Evolutionary conservation across 1,140 invertebrate genomes (phyloP).

Genomic region (Oreohelix idahoensis): DNA sequence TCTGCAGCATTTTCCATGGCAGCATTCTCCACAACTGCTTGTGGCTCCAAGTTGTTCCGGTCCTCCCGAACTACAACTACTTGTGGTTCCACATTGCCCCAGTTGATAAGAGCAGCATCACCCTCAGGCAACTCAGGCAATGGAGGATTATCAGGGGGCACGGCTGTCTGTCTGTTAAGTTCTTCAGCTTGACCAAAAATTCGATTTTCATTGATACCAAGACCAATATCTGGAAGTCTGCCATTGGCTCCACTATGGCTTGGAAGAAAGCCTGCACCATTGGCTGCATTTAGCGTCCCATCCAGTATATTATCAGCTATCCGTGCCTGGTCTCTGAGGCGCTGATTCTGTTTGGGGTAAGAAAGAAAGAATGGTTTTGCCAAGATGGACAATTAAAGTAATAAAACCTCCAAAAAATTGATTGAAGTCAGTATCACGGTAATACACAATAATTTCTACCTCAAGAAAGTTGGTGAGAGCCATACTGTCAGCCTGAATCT

Average conservation of each 20-base stretch:
- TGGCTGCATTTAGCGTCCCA: conserved; percentile 35
- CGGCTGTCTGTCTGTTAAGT: not conserved
- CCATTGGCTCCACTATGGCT: conserved; percentile 25
- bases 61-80: conserved; percentile 5
- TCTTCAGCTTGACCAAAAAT: conserved; percentile 32
- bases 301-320: conserved; percentile 48
- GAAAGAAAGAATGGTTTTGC: too few relatives aligned
- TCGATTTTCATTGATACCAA: conserved; percentile 45
- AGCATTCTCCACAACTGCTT: conserved; percentile 6
- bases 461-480: too few relatives aligned
- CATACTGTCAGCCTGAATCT: too few relatives aligned
- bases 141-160: not conserved
- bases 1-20: not conserved
- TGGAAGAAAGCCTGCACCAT: not conserved
- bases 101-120: not conserved
- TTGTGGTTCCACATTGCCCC: not conserved
- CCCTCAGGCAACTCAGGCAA: conserved; percentile 6
- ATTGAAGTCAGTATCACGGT: too few relatives aligned
- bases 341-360: conserved; percentile 14
- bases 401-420: too few relatives aligned
- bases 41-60: not conserved
- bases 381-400: too few relatives aligned
- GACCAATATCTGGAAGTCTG: conserved; percentile 46
- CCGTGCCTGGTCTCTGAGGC: not conserved
- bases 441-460: too few relatives aligned